Percentiles rank a stretch among this genome's conserved stretches.
Evolutionary conservation across 2,113 vertebrate species (phyloP).

Genomic region (Zosterops borbonicus): DNA sequence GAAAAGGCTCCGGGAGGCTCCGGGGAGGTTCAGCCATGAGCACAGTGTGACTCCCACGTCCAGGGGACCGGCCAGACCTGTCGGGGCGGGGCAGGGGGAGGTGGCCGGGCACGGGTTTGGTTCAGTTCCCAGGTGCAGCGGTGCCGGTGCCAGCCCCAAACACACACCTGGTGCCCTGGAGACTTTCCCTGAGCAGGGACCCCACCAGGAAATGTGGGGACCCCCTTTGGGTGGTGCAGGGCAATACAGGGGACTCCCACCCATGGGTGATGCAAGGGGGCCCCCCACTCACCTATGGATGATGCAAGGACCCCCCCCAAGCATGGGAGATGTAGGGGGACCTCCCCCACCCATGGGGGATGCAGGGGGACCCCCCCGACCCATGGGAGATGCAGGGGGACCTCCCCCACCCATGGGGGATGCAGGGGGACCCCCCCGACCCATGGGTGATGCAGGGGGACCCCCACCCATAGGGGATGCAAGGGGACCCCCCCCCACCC

Average conservation of each 20-base stretch:
- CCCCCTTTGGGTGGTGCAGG: not conserved
- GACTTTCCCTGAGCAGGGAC: not conserved
- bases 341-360: too few species aligned
- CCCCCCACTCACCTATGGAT: too few species aligned
- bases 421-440: too few species aligned
- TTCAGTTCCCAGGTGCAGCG: not conserved
- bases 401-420: too few species aligned
- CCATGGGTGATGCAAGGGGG: not conserved
- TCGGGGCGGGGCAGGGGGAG: not conserved
- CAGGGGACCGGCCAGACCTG: not conserved
- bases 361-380: not conserved
- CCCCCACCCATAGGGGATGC: too few species aligned
- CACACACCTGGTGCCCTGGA: not conserved
- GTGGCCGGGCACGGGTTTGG: not conserved
- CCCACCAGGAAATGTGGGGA: not conserved
- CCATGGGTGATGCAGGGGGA: too few species aligned
- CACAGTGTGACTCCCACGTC: rapidly evolving
- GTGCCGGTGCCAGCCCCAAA: not conserved
- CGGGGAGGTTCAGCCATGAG: not conserved
- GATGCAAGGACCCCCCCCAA: too few species aligned
- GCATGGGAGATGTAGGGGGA: too few species aligned
- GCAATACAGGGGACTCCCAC: not conserved
- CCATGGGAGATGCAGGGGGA: not conserved
- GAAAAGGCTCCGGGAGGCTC: not conserved
- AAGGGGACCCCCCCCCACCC: too few species aligned